phyloP scores from a whole-genome alignment of 2,888 invertebrate genomes.

The Punctoribates punctum region DNA sequence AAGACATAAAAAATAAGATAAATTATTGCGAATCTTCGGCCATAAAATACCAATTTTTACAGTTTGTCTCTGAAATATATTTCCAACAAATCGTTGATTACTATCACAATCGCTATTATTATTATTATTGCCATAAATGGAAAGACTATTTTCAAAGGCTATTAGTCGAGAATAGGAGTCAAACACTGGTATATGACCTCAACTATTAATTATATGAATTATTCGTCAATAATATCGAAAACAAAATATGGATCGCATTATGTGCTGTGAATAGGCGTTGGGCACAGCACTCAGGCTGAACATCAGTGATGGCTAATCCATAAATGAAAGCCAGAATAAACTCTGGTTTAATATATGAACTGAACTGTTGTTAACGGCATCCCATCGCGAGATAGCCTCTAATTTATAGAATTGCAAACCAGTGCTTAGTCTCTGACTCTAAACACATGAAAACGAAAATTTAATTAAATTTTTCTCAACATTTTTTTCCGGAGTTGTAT shows the following conservation, averaged over 20 bases:
- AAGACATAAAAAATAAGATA: neutral
- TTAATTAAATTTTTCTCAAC: slow-evolving; percentile 23
- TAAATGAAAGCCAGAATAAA: neutral
- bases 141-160: neutral
- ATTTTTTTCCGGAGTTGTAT: neutral
- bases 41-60: neutral
- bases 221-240: neutral
- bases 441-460: slow-evolving; percentile 17
- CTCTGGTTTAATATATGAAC: neutral
- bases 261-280: neutral
- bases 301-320: neutral
- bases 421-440: neutral
- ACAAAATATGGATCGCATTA: neutral
- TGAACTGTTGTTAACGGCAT: neutral
- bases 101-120: no score
- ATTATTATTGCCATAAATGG: neutral
- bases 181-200: neutral
- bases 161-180: neutral
- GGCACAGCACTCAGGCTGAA: neutral
- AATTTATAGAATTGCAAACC: slow-evolving; percentile 17
- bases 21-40: neutral
- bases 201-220: slow-evolving; percentile 14
- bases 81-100: neutral
- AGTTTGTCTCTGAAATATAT: neutral
- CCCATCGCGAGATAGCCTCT: slow-evolving; percentile 36